phyloP scores from a whole-genome alignment of 2,113 vertebrate genomes.

The Chitala chitala region DNA sequence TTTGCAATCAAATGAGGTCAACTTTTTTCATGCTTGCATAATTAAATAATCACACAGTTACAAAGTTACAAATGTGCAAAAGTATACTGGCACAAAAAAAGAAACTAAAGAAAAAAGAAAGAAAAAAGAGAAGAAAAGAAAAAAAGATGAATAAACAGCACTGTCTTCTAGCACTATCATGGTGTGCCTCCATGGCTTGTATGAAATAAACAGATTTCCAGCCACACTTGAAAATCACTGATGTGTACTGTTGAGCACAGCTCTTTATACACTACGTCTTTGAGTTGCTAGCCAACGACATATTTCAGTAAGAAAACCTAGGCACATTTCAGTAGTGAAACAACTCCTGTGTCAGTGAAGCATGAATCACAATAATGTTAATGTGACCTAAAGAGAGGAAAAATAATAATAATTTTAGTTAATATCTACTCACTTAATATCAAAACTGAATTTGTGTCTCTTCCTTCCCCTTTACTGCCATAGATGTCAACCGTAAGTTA shows the following conservation, averaged over 20 bases:
- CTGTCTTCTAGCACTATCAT: not conserved
- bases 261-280: not conserved
- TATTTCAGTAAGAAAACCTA: too few species aligned
- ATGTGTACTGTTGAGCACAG: too few species aligned
- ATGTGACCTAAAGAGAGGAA: not conserved
- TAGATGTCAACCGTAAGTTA: not conserved
- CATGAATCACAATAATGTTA: not conserved
- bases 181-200: not conserved
- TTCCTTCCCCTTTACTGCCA: not conserved
- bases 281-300: too few species aligned
- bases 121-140: not conserved
- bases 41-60: too few species aligned
- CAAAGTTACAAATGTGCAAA: too few species aligned
- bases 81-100: not conserved
- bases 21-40: not conserved
- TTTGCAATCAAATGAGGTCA: not conserved
- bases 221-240: too few species aligned
- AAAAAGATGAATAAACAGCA: not conserved
- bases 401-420: not conserved
- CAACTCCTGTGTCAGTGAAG: too few species aligned
- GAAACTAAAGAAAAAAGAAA: too few species aligned
- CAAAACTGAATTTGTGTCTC: not conserved
- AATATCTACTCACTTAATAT: constrained; percentile 14
- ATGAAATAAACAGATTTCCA: not conserved
- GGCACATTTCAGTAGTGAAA: too few species aligned